Evolutionary conservation across 2,888 invertebrate genomes (phyloP), one percentile per base, ranked within the genome.

Genomic region (Yponomeuta cagnagella): DNA sequence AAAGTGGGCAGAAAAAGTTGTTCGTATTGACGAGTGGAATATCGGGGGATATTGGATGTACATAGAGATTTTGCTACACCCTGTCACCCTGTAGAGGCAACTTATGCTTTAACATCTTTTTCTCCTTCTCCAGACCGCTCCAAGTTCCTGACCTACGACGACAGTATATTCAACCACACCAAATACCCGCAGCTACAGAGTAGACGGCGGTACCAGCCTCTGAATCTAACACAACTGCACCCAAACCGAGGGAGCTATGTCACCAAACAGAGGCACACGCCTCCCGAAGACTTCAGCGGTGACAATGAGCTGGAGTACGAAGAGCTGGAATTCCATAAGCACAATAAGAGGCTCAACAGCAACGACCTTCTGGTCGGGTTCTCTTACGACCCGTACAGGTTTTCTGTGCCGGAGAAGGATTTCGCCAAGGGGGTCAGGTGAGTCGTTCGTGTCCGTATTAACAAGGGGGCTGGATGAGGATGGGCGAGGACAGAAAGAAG

Each of bases 341-440:
- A 70, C 48, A 72, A 70, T 72, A 74, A 48, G 30, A 48, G 43
- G 23, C 71, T 67, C 33, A 74, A 63, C 37, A 71, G 63, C 30
- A 76, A 74, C 52, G 75, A 82, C 10, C 79, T 90, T 0, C 75
- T 91, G 63, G 86, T 90, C 0, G 90, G 90, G 0, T 87, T 90
- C 65, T 86, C 90, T 0, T 84, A 83, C 64, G 90, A 90, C 73
- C 91, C 91, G 0, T 92, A 84, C 72, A 83, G 90, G 72, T 84
- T 83, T 75, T 91, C 91, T 0, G 78, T 92, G 30, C 90, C 89
- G 1, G 86, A 86, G 43, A 82, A 81, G 8, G 90, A 90, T 72
- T 91, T 86, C 75, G 74, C 76, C 15, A 87, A 85, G 73, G 90
- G 90, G 48, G 85, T 88, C 10, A 88, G 90, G 91, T 89, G 74